Base-by-base conservation (phyloP, 2,888 invertebrate genomes). In the Sinopyrophorus schimmeli region DNA sequence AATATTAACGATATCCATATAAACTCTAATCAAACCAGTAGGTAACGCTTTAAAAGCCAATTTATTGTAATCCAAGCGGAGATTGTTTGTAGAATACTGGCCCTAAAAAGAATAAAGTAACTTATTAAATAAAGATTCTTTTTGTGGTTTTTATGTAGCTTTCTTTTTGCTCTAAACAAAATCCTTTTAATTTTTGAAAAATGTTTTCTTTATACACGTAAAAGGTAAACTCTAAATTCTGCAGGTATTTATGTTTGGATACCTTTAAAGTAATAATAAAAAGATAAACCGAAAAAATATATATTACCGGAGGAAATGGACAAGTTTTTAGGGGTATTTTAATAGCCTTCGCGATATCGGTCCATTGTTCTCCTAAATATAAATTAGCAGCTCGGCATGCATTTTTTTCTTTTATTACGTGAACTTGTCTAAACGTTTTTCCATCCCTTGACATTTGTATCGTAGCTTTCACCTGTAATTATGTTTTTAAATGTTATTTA, bases 291-390 rank as follows among this genome's bases (percentile, higher is more conserved):
- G n/a, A n/a, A n/a, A n/a, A n/a, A n/a, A n/a, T n/a, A 17, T 12
- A 17, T 12, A 9, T 32, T 21, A 34, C 34, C 20, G 34, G 21
- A n/a, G 34, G 34, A 12, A 34, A 21, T 2, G 34, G 34, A 34
- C 34, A 34, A 3, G 5, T 34, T 21, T 17, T 34, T 2, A 9
- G 5, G 1, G 34, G 34, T 3, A 34, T 20, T 4, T 34, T 34
- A 6, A 10, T 14, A 21, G 34, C 20, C 9, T 6, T 21, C 11
- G 21, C n/a, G 5, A 34, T 11, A 21, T 34, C 12, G 11, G 20
- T 3, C 34, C 34, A 34, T 7, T 34, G n/a, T 34, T 20, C 12
- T 12, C 34, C 34, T 9, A 34, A 18, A 14, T 21, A 34, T 4
- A 20, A 5, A 21, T 34, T 34, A 1, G 34, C 34, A 6, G 20